Percentiles rank a stretch among this genome's conserved stretches.
phyloP scores from a whole-genome alignment of 2,888 invertebrate genomes.

The Mechanitis mazaeus region DNA sequence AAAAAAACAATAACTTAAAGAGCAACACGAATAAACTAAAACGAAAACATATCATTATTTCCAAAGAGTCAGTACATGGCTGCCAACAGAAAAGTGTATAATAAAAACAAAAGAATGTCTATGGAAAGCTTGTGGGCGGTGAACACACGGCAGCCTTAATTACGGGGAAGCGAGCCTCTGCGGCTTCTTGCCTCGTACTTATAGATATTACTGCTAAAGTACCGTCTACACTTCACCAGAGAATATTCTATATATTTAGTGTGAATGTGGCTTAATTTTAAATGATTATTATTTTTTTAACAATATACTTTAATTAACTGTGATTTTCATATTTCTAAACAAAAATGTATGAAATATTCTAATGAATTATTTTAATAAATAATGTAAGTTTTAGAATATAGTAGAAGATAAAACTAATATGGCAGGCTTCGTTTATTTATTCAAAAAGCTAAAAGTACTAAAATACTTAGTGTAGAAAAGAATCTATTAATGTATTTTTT shows the following conservation, averaged over 20 bases:
- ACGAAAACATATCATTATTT: slow-evolving; percentile 27
- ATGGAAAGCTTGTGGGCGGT: slow-evolving; percentile 55
- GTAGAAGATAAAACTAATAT: too few relatives aligned
- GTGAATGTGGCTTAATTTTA: neutral
- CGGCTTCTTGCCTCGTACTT: slow-evolving; percentile 39
- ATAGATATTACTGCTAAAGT: slow-evolving; percentile 28
- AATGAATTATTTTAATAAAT: too few relatives aligned
- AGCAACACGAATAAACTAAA: slow-evolving; percentile 17
- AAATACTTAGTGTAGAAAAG: too few relatives aligned
- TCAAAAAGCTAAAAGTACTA: too few relatives aligned
- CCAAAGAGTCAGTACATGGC: slow-evolving; percentile 27
- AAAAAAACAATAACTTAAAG: slow-evolving; percentile 2
- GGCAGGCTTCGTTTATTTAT: too few relatives aligned
- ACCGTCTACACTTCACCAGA: slow-evolving; percentile 11
- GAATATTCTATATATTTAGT: neutral
- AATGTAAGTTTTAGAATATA: too few relatives aligned
- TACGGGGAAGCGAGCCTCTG: slow-evolving; percentile 52
- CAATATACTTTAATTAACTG: neutral
- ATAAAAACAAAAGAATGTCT: slow-evolving; percentile 38
- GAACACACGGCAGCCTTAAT: slow-evolving; percentile 58
- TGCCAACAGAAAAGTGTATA: slow-evolving; percentile 28
- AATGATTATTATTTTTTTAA: neutral
- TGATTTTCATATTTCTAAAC: neutral
- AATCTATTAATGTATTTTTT: too few relatives aligned
- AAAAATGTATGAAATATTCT: too few relatives aligned